phyloP scores from a whole-genome alignment of 2,797 vertebrate species.

The Yasuhikotakia modesta region DNA sequence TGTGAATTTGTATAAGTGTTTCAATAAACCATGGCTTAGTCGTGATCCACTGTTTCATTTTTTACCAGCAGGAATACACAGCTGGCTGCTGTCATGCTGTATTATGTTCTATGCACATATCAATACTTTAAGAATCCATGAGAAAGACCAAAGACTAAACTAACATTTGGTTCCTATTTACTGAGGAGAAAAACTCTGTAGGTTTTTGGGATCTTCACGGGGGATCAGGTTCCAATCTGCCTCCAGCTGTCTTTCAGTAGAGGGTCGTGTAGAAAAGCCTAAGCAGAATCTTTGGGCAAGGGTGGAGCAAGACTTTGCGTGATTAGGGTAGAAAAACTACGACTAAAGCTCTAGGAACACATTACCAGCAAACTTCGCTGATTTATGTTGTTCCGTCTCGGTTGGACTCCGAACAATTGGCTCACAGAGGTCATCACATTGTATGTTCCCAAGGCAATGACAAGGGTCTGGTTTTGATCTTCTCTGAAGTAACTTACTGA shows the following conservation, averaged over 20 bases:
- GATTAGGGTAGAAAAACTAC: slow-evolving; percentile 16
- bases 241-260: slow-evolving; percentile 45
- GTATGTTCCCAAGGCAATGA: slow-evolving; percentile 31
- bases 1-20: slow-evolving; percentile 40
- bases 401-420: slow-evolving; percentile 26
- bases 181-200: neutral
- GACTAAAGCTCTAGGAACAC: slow-evolving; percentile 27
- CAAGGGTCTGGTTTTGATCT: slow-evolving; percentile 51
- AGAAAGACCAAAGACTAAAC: slow-evolving; percentile 43
- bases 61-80: slow-evolving; percentile 1
- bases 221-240: slow-evolving; percentile 51
- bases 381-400: slow-evolving; percentile 39
- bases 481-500: slow-evolving; percentile 17
- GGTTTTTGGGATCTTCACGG: slow-evolving; percentile 45
- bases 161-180: slow-evolving; percentile 49
- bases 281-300: slow-evolving; percentile 42
- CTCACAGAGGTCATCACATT: slow-evolving; percentile 22
- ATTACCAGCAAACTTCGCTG: slow-evolving; percentile 49
- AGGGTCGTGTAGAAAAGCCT: slow-evolving; percentile 26
- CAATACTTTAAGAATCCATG: slow-evolving; percentile 39
- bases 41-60: neutral
- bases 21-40: slow-evolving; percentile 49
- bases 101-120: slow-evolving; percentile 31
- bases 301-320: slow-evolving; percentile 1
- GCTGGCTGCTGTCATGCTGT: slow-evolving; percentile 21